Base-by-base conservation (phyloP, 2,797 vertebrate genomes). In the Manis javanica region DNA sequence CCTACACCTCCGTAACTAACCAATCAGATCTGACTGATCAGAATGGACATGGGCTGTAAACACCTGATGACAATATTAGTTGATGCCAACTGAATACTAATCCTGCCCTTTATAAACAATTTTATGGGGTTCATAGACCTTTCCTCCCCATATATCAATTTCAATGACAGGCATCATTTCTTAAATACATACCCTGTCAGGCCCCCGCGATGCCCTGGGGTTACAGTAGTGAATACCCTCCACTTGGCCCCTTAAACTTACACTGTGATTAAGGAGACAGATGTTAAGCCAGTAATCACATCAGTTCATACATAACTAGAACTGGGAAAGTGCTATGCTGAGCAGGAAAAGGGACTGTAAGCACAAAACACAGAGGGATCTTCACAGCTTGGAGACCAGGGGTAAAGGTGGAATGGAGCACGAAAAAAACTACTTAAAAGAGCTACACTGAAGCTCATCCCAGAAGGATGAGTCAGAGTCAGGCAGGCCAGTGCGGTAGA, bases 241-340 rank as follows among this genome's bases (percentile, higher is more conserved):
- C 1, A 2, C 79, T 42, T 68, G 16, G 34, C 16, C 57, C 78
- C 37, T 91, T 59, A 21, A 83, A 61, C 53, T 95, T 68, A 84
- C 26, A 85, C 42, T 10, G 49, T 68, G 86, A 64, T 64, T 69
- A 66, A 93, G n/a, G 74, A 97, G 46, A 72, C 64, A 96, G 92
- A 87, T 39, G 0, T 86, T n/a, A 96, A 92, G 63, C 85, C 79
- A 82, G 4, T 81, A 90, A 90, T 97, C 96, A 94, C 10, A 68
- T 79, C 87, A 69, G 75, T 94, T 86, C 66, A 86, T 68, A 86
- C 75, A 24, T 96, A 96, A 97, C 95, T 94, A 97, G 95, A 69
- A 77, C 31, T 31, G 79, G n/a, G 21, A 84, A 93, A 97, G 71
- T 95, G 42, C 31, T 74, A 87, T 34, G 92, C 46, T 46, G 66